Evolutionary conservation across 2,113 vertebrate species (phyloP).

Genomic region (Cepphus grylle): DNA sequence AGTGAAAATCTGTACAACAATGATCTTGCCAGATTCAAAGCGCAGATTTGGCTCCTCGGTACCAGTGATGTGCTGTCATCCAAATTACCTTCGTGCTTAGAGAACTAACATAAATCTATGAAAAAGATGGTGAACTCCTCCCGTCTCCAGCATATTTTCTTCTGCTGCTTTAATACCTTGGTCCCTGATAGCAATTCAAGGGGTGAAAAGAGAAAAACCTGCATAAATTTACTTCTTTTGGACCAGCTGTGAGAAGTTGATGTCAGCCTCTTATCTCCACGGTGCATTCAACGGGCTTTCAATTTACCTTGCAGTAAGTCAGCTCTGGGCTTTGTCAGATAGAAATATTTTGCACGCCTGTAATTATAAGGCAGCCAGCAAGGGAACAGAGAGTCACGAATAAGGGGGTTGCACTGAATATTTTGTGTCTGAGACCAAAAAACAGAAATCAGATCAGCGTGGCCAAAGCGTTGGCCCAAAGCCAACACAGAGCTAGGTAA

Average conservation of each 20-base stretch:
- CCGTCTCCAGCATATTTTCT: not conserved
- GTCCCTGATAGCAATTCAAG: not conserved
- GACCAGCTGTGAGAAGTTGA: not conserved
- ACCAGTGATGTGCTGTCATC: not conserved
- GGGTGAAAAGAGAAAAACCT: not conserved
- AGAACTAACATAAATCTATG: not conserved
- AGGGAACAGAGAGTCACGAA: not conserved
- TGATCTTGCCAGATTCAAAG: not conserved
- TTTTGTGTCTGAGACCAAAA: not conserved
- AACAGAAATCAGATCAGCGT: not conserved
- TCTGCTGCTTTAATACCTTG: not conserved
- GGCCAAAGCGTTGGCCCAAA: not conserved
- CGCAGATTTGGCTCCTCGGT: not conserved
- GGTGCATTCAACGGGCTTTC: not conserved
- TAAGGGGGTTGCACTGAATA: not conserved
- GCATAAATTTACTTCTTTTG: not conserved
- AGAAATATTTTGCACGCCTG: not conserved
- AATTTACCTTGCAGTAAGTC: not conserved
- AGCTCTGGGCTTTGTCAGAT: not conserved
- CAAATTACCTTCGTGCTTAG: not conserved
- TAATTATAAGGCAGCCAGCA: not conserved
- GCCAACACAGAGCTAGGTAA: not conserved
- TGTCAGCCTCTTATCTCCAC: not conserved
- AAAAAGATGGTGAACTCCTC: not conserved
- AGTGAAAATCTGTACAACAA: not conserved